These are phyloP conservation scores for Pangasius macronema DNA, from an alignment of 2,797 vertebrate genomes.

Conservation along the genomic window DNA sequence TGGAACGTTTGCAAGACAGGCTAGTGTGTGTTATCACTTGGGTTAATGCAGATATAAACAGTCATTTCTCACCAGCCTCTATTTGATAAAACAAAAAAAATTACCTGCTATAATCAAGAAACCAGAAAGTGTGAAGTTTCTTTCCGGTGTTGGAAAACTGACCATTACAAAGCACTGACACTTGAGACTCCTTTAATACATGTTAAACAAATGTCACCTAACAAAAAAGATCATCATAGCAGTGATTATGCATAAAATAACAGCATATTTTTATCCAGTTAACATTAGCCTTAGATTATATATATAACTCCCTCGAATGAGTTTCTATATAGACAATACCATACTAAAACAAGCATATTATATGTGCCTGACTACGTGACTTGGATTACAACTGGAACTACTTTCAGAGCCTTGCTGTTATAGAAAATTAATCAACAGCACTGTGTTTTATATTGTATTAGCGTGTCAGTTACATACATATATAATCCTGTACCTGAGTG, in stretches of 20 bases:
- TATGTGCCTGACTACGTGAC: neutral
- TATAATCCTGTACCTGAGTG: slow-evolving; percentile 6
- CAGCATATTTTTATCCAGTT: neutral
- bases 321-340: neutral
- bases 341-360: neutral
- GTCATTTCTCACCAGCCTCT: neutral
- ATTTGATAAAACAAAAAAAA: neutral
- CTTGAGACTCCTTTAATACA: neutral
- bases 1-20: neutral
- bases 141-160: neutral
- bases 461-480: neutral
- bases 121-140: neutral
- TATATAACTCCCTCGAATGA: neutral
- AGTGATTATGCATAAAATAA: neutral
- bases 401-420: neutral
- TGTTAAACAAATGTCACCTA: neutral
- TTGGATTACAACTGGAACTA: neutral
- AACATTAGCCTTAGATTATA: neutral
- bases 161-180: neutral
- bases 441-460: slow-evolving; percentile 5
- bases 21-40: neutral
- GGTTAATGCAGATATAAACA: neutral
- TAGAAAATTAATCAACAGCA: neutral
- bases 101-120: neutral
- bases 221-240: neutral